Evolutionary conservation across 2,113 vertebrate species (phyloP).

Genomic region (Hyperoodon ampullatus): DNA sequence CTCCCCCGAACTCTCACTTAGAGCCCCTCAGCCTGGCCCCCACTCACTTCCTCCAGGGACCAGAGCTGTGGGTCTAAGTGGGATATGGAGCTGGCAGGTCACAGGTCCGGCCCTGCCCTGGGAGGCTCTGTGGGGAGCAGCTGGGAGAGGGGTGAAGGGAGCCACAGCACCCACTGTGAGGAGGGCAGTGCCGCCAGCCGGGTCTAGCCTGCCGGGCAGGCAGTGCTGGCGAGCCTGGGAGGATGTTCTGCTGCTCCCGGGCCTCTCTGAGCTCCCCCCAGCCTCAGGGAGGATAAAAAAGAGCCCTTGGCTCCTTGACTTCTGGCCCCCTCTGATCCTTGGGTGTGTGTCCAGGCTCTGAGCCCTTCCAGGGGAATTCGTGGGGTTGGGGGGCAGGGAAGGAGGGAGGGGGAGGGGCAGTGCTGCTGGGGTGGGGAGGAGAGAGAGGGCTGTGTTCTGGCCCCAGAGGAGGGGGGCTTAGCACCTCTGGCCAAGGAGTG

Average conservation of each 20-base stretch:
- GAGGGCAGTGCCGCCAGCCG: neutral
- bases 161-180: neutral
- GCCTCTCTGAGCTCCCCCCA: neutral
- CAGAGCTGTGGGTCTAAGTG: neutral
- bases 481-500: too few species aligned
- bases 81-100: neutral
- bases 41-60: neutral
- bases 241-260: neutral
- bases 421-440: too few species aligned
- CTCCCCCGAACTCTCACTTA: neutral
- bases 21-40: neutral
- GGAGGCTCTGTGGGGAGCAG: neutral
- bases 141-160: neutral
- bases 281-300: neutral
- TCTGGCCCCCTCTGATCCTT: neutral
- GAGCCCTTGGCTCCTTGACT: neutral
- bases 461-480: too few species aligned
- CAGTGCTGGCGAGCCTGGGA: accelerated
- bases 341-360: neutral
- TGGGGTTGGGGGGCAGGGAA: neutral
- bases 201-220: too few species aligned
- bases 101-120: neutral
- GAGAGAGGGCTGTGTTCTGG: too few species aligned
- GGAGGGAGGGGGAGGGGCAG: neutral
- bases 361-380: neutral